Evolutionary conservation across 2,888 invertebrate genomes (phyloP), one percentile per base, ranked within the genome.

Genomic region (Meandrusa payeni): DNA sequence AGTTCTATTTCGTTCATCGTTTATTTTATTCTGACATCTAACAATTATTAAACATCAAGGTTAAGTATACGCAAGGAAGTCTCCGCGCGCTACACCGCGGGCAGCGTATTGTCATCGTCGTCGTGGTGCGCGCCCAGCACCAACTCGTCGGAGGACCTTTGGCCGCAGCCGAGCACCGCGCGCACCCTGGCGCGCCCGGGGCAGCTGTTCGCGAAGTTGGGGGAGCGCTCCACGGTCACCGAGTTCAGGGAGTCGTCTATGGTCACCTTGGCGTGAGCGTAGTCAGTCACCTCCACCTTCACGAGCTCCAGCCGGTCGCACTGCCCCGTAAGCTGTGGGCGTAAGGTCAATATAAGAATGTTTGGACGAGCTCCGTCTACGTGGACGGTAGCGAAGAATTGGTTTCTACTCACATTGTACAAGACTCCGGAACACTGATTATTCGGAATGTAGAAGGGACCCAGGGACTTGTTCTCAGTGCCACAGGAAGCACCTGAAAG

Each of bases 401-500:
- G 15, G 15, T 15, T 15, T 15, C 15, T 15, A 41, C 13, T 36
- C 7, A 51, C 51, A 40, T 48, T 33, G 11, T 47, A 45, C 6
- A 51, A 29, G 12, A 40, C 41, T 1, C 51, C 51, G 20, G 44
- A 37, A 28, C 51, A 51, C 28, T 50, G 51, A 5, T 41, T 19
- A 7, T 26, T 11, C 1, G 47, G 49, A 9, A 51, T 51, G 23
- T 37, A 22, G 31, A 43, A 28, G 1, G 33, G 33, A 13, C 42
- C 37, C 22, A 38, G 12, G 3, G 17, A 10, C 13, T 34, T 41
- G 15, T 33, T 41, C 23, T 34, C 41, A 5, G 7, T 10, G 0
- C 27, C 34, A 10, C 41, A 41, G 1, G 41, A 12, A 5, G 28
- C 34, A 19, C 74, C 75, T 75, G 54, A 20, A 46, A 29, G 36